phyloP scores from a whole-genome alignment of 2,113 vertebrate genomes.

The Crotalus helleri region DNA sequence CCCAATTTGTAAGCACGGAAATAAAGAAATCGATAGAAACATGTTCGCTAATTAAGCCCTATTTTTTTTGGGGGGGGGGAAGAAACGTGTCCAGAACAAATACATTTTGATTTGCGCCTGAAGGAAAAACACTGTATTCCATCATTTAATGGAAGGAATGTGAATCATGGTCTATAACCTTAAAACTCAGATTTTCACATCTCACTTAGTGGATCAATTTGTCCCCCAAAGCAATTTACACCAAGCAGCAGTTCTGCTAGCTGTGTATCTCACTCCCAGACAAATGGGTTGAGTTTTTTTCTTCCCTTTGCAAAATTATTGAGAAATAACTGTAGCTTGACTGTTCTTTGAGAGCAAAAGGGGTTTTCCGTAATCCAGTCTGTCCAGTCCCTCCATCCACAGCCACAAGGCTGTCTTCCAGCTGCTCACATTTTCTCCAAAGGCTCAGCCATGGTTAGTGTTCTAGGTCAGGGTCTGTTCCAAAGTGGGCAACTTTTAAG shows the following conservation, averaged over 20 bases:
- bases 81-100: neutral
- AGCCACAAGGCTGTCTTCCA: neutral
- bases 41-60: neutral
- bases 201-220: conserved; percentile 55
- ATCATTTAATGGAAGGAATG: conserved; percentile 27
- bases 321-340: neutral
- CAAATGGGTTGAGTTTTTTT: neutral
- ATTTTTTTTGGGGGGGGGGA: neutral
- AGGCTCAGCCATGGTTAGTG: neutral
- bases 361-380: neutral
- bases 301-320: neutral
- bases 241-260: conserved; percentile 15
- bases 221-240: conserved; percentile 46
- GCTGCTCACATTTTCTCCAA: neutral
- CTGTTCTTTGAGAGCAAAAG: fast-evolving
- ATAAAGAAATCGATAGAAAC: conserved; percentile 1
- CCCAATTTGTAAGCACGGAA: neutral
- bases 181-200: conserved; percentile 46
- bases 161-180: conserved; percentile 32
- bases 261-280: neutral
- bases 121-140: conserved; percentile 25
- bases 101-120: fast-evolving
- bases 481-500: no score
- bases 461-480: neutral
- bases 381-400: neutral